Base-by-base conservation (phyloP, 2,888 invertebrate genomes). In the Pristionchus maxplancki region DNA sequence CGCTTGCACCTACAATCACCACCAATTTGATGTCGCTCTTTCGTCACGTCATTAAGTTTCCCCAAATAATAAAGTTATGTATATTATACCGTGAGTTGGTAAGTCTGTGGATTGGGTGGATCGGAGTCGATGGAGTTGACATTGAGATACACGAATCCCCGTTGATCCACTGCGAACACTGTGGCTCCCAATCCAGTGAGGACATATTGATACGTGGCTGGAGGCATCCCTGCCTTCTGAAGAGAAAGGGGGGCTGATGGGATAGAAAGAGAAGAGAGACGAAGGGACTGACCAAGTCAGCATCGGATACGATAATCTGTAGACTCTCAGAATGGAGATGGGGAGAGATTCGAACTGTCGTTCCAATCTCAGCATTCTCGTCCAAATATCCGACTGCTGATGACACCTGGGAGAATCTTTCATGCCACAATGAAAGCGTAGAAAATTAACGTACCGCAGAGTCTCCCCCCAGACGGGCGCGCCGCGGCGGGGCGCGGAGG, bases 161-260 rank as follows among this genome's bases (percentile, higher is more conserved):
- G 90, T 81, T 94, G 95, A 88, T 95, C 94, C 15, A 95, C 94
- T 0, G 94, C 95, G 85, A 95, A 95, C 13, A 94, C 93, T 24
- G 93, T 93, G 4, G 95, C 94, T 0, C 95, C 95, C 64, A 91
- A 90, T 24, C 95, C 95, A 40, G 93, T 94, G 13, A 95, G 89
- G 34, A 95, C 91, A 90, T 95, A 95, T 89, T 95, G 95, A 88
- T 95, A 95, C 11, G 94, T 94, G 31, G 94, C 95, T 48, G 94
- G 93, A 11, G 94, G 92, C 94, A 94, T 95, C 48, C 94, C 94
- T n/a, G 95, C 93, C 89, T 94, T 91, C 94, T 94, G 89, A 40
- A 44, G 31, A 78, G 48, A 78, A 40, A 15, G n/a, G 44, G 5
- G 62, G n/a, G 28, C 13, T 37, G 31, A 40, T 44, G 44, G 48